A percentile compares a stretch with the other conserved stretches of the same genome.
These are phyloP conservation scores for Gobio occitaniae DNA, from an alignment of 2,797 vertebrate species.

Conservation along the genomic window DNA sequence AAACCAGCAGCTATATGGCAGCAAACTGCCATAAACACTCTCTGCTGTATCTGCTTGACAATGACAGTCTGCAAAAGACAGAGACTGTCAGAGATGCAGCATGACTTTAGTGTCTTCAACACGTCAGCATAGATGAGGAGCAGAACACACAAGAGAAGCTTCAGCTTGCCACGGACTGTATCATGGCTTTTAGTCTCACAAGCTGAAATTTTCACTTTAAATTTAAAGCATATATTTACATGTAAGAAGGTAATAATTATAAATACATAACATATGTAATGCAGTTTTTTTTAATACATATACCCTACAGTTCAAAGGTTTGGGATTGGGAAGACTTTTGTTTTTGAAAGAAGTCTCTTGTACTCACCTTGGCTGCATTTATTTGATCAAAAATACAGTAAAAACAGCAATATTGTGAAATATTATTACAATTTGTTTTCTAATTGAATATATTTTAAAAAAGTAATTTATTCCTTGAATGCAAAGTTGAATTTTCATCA, in stretches of 20 bases:
- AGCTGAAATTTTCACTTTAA: not conserved
- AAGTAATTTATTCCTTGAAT: too few species aligned
- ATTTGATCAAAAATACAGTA: not conserved
- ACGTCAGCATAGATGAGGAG: not conserved
- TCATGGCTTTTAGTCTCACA: not conserved
- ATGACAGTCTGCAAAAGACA: not conserved
- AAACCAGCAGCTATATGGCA: not conserved
- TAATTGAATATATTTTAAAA: too few species aligned
- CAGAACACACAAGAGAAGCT: not conserved
- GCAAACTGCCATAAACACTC: not conserved
- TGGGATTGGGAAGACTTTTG: not conserved
- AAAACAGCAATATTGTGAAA: not conserved
- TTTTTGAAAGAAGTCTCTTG: not conserved
- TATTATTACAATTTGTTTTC: too few species aligned
- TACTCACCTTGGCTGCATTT: not conserved
- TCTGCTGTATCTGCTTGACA: not conserved
- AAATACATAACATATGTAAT: not conserved
- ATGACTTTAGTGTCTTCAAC: not conserved
- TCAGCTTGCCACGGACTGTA: not conserved
- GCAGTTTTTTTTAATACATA: not conserved
- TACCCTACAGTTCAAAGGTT: not conserved
- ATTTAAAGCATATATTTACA: too few species aligned
- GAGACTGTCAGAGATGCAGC: not conserved
- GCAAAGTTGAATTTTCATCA: too few species aligned
- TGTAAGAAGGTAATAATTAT: not conserved